Evolutionary conservation across 2,888 invertebrate genomes (phyloP), one percentile per base, ranked within the genome.

Genomic region (Sclerodermus sp.): DNA sequence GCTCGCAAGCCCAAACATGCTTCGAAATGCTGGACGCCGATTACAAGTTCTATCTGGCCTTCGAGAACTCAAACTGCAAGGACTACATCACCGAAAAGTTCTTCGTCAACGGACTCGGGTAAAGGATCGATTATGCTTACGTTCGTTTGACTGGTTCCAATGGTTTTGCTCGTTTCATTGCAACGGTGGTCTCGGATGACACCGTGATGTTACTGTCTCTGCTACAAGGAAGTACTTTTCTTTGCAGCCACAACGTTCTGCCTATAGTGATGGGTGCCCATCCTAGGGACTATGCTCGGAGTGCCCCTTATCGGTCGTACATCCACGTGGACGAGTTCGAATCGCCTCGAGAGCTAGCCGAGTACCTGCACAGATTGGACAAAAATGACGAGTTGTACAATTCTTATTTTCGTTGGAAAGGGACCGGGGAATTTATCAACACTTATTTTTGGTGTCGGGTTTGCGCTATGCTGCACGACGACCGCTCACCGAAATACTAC

Each of bases 71-170:
- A 29, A 96, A 96, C 73, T 97, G 97, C 79, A 85, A 87, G 50
- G 96, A 96, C 79, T 97, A 97, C 74, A 91, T 96, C 62, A 96
- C 96, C 0, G 97, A 97, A 77, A 97, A 97, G 77, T 94, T 96
- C 80, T 97, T 93, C 79, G 93, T 96, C 46, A 96, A 96, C 74
- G 96, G 95, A 49, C 81, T 96, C 50, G 87, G 88, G 90, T 91
- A 79, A 34, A 8, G 4, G 3, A 8, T 23, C 12, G 30, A 30
- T 30, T 9, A 30, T 30, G 10, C 30, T 10, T 30, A 6, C 10
- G 30, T 30, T 30, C 10, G 30, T 6, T 30, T 6, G 30, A 30
- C 6, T 9, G 10, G 30, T 30, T 10, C n/a, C n/a, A n/a, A n/a
- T n/a, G n/a, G n/a, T n/a, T n/a, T n/a, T n/a, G n/a, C n/a, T n/a